Evolutionary conservation across 1,140 invertebrate species (phyloP).

Genomic region (Pseudomyrmex pallidus): DNA sequence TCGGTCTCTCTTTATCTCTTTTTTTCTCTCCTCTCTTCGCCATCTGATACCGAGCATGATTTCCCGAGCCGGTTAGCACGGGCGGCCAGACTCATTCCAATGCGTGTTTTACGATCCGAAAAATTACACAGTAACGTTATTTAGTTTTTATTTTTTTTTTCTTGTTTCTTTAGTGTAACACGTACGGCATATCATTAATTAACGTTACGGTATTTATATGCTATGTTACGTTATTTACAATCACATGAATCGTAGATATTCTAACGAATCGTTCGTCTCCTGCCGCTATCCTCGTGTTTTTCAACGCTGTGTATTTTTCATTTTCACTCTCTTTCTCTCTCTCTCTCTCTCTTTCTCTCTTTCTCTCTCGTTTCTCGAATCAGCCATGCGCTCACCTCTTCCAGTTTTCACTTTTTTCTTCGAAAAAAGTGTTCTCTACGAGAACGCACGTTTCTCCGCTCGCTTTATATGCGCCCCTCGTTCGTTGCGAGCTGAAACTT

Average conservation of each 20-base stretch:
- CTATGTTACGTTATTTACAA: constrained; percentile 84
- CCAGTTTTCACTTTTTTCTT: background rate
- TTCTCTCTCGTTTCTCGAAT: background rate
- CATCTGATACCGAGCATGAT: constrained; percentile 21
- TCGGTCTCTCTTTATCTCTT: background rate
- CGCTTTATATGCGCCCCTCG: constrained; percentile 72
- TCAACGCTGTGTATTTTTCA: constrained; percentile 40
- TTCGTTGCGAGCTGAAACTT: constrained; percentile 83
- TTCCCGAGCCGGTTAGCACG: constrained; percentile 81
- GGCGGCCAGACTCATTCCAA: constrained; percentile 82
- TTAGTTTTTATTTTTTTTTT: constrained; percentile 71
- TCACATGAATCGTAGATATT: constrained; percentile 85
- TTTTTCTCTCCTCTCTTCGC: background rate
- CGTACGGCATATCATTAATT: constrained; percentile 85
- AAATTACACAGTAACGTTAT: constrained; percentile 84
- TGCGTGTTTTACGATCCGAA: constrained; percentile 78
- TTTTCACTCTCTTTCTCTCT: constrained; percentile 13
- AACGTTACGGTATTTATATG: constrained; percentile 85
- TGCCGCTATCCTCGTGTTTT: constrained; percentile 59
- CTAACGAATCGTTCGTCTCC: constrained; percentile 81
- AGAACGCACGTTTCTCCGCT: constrained; percentile 56
- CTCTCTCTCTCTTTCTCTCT: background rate
- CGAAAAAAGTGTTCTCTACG: constrained; percentile 29
- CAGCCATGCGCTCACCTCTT: background rate
- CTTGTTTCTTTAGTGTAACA: constrained; percentile 82